Evolutionary conservation across 2,797 vertebrate species (phyloP).

Genomic region (Darevskia nairensis): DNA sequence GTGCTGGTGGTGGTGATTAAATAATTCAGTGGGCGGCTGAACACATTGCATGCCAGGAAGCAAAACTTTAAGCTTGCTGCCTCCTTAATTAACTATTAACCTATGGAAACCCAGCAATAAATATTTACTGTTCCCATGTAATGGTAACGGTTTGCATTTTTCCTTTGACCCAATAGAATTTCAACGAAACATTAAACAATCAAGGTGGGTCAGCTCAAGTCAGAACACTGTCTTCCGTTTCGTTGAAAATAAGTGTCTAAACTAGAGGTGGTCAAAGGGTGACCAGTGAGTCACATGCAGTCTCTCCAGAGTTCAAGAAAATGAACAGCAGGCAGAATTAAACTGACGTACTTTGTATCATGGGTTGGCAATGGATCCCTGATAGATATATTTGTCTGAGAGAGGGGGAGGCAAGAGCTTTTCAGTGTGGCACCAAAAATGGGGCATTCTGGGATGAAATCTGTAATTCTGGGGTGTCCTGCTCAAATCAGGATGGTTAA

Average conservation of each 20-base stretch:
- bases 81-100: conserved; percentile 18
- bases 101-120: background rate
- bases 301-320: background rate
- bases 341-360: background rate
- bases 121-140: background rate
- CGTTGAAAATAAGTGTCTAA: background rate
- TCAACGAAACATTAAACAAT: background rate
- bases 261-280: background rate
- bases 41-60: background rate
- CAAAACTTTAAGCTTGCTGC: background rate
- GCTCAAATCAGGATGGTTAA: too few species aligned
- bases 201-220: background rate
- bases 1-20: background rate
- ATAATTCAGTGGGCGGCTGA: conserved; percentile 5
- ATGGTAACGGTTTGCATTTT: background rate
- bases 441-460: too few species aligned
- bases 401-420: too few species aligned
- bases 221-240: background rate
- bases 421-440: too few species aligned
- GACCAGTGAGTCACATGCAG: background rate
- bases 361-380: too few species aligned
- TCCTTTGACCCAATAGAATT: conserved; percentile 3
- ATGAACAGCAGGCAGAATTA: background rate
- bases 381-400: too few species aligned
- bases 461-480: too few species aligned